Percentiles rank a stretch among this genome's conserved stretches.
phyloP scores from a whole-genome alignment of 2,797 vertebrate species.

The Acanthurus lineatus region DNA sequence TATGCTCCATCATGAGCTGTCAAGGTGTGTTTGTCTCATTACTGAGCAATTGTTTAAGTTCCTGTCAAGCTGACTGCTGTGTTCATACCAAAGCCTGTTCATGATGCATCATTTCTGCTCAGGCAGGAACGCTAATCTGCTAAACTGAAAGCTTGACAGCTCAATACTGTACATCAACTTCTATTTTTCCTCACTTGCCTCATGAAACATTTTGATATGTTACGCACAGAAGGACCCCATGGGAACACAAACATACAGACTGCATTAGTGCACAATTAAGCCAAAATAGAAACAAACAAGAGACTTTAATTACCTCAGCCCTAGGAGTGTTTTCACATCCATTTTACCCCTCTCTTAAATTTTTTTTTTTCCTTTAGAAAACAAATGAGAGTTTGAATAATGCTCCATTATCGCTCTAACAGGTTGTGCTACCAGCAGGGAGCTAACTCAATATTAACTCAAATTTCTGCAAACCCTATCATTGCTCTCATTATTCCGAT shows the following conservation, averaged over 20 bases:
- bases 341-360: slow-evolving; percentile 8
- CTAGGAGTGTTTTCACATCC: slow-evolving; percentile 13
- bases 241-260: slow-evolving; percentile 53
- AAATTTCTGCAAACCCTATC: slow-evolving; percentile 29
- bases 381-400: slow-evolving; percentile 39
- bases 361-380: slow-evolving; percentile 5
- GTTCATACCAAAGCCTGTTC: slow-evolving; percentile 66
- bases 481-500: slow-evolving; percentile 43
- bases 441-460: slow-evolving; percentile 27
- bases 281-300: slow-evolving; percentile 59
- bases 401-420: slow-evolving; percentile 42
- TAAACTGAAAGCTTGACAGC: slow-evolving; percentile 79
- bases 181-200: slow-evolving; percentile 65
- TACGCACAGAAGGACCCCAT: slow-evolving; percentile 60
- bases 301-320: slow-evolving; percentile 65
- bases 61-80: slow-evolving; percentile 73
- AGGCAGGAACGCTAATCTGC: slow-evolving; percentile 70
- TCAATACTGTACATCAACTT: slow-evolving; percentile 72
- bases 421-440: slow-evolving; percentile 38
- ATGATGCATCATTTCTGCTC: slow-evolving; percentile 66
- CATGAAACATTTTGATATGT: slow-evolving; percentile 68
- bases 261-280: slow-evolving; percentile 58
- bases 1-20: slow-evolving; percentile 76
- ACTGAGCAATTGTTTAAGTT: slow-evolving; percentile 81
- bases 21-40: slow-evolving; percentile 82